Evolutionary conservation across 2,888 invertebrate species (phyloP).

Genomic region (Bellardia bayeri): DNA sequence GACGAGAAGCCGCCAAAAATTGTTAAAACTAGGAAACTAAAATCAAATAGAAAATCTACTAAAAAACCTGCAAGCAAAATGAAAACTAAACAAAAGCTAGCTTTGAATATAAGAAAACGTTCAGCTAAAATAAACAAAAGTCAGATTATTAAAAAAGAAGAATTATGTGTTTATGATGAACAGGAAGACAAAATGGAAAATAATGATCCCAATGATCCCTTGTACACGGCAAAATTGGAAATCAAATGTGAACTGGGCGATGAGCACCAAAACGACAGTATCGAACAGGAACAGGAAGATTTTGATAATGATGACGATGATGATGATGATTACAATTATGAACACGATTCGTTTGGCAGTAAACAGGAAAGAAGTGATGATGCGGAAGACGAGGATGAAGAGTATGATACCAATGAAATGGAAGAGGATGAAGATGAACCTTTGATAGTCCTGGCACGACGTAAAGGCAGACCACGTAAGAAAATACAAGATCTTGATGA

Average conservation of each 20-base stretch:
- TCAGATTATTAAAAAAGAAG: constrained; percentile 27
- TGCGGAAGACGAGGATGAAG: constrained; percentile 14
- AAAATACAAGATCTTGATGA: background rate
- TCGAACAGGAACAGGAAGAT: constrained; percentile 40
- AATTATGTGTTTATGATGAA: constrained; percentile 21
- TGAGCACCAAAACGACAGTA: constrained; percentile 14
- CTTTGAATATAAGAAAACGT: constrained; percentile 1
- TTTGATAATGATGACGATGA: constrained; percentile 37
- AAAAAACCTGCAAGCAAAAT: constrained; percentile 47
- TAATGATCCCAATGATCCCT: constrained; percentile 44
- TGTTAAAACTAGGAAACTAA: constrained; percentile 36
- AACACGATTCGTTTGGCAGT: constrained; percentile 13
- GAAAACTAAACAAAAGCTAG: constrained; percentile 27
- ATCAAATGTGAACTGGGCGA: constrained; percentile 47
- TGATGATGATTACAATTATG: constrained; percentile 3
- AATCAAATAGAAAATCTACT: constrained; percentile 30
- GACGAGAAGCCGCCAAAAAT: constrained; percentile 68
- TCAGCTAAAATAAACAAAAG: constrained; percentile 38
- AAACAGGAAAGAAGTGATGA: constrained; percentile 38
- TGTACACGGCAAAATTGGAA: constrained; percentile 57
- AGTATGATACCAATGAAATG: constrained; percentile 30
- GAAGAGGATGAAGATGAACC: constrained; percentile 62
- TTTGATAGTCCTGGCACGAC: constrained; percentile 54
- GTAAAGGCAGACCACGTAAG: constrained; percentile 59
- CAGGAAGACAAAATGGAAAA: constrained; percentile 33